Evolutionary conservation across 1,140 invertebrate species (phyloP).

Genomic region (Varroa destructor): DNA sequence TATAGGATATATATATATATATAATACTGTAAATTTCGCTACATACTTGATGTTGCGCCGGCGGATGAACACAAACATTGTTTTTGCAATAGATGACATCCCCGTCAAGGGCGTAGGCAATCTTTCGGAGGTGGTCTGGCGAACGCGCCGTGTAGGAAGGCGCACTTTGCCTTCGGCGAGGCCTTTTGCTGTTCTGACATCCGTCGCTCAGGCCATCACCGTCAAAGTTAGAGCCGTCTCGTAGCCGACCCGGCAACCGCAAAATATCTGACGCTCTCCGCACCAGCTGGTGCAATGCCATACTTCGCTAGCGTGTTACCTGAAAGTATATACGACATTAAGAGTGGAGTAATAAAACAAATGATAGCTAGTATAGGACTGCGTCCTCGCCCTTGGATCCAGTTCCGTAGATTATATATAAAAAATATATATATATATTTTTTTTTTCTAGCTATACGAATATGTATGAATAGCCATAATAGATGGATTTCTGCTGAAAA

Average conservation of each 20-base stretch:
- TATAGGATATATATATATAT: too few relatives aligned
- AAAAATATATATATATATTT: too few relatives aligned
- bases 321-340: neutral
- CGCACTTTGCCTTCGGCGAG: neutral
- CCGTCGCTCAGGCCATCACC: neutral
- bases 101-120: constrained; percentile 46
- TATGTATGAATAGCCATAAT: too few relatives aligned
- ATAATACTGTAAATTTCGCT: constrained; percentile 52
- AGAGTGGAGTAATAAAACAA: neutral
- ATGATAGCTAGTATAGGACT: neutral
- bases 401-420: too few relatives aligned
- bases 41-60: constrained; percentile 45
- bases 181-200: too few relatives aligned
- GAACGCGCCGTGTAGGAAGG: neutral
- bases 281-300: constrained; percentile 21
- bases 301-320: constrained; percentile 8
- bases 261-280: constrained; percentile 10
- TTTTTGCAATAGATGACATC: constrained; percentile 72
- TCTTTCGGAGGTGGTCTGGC: constrained; percentile 16
- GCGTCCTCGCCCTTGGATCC: too few relatives aligned
- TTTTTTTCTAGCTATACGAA: too few relatives aligned
- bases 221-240: neutral
- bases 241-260: neutral
- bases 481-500: too few relatives aligned
- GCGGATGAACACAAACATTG: constrained; percentile 90